Evolutionary conservation across 2,113 vertebrate species (phyloP), one percentile per base, ranked within the genome.

Genomic region (Scytalopus superciliaris): DNA sequence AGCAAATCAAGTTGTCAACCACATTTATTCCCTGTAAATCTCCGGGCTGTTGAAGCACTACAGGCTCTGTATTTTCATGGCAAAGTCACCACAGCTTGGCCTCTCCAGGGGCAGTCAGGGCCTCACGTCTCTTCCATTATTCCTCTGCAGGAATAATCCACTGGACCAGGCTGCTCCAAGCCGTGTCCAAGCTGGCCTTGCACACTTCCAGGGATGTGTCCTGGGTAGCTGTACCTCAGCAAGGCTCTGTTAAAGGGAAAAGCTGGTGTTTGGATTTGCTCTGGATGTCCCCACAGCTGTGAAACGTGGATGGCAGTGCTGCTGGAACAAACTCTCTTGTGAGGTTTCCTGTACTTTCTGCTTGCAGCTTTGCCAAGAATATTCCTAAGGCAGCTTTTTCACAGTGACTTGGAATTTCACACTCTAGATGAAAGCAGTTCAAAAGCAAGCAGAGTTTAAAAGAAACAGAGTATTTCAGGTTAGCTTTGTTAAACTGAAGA

Each of bases 281-380:
- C 40, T 88, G 27, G 79, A 44, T 15, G 68, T 91, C 82, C 88
- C 47, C 16, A 42, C 79, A 66, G 92, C 93, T 94, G 87, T 33
- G 86, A 92, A 92, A 95, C n/a, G 52, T 93, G 94, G 94, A 95
- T 90, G 95, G 94, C 92, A 96, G 69, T 5, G 68, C 8, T 84
- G 76, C 92, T 96, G 92, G 96, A 96, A 96, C 73, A 68, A 72
- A 56, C 52, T 89, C 84, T 33, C 52, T 31, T 31, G 49, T 57
- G 90, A 96, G 83, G 92, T 81, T 96, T 95, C 92, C 93, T 90
- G 73, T 96, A 94, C 90, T 96, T 91, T 81, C 72, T 87, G 56
- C 76, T 64, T 57, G 79, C 83, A 53, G 60, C 7, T 19, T 42
- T 93, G 96, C 96, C 94, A 96, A 95, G 88, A 96, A 84, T 95